Evolutionary conservation across 2,888 invertebrate genomes (phyloP), one percentile per base, ranked within the genome.

Genomic region (Eubasilissa splendida): DNA sequence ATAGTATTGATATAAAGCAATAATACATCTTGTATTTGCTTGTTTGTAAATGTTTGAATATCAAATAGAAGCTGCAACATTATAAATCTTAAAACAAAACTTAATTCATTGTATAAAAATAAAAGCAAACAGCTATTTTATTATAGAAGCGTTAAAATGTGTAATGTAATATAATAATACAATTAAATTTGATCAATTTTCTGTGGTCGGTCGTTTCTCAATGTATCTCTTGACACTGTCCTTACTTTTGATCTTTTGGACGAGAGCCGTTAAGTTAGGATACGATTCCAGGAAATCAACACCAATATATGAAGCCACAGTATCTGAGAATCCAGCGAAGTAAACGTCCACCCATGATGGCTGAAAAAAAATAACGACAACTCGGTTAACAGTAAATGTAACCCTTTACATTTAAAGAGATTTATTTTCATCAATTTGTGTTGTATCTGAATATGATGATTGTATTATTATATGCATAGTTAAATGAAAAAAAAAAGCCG

Each of bases 301-400:
- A 66, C 85, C 85, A 84, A 85, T 84, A 80, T 85, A 84, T 63
- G 85, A 84, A 53, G 85, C 84, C 50, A 87, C 84, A 0, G 87
- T 85, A 79, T 90, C 90, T 0, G 88, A 85, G 53, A 89, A 86
- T 0, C 88, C 89, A 3, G 88, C 86, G 0, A 90, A 85, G 33
- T 89, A 82, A 80, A 90, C 89, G 82, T 90, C 90, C 4, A 87
- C 89, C 90, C 90, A 90, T 66, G 87, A 86, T 53, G 89, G 80
- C 90, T 90, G 86, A 50, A 80, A 82, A 9, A 76, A 77, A 77
- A 56, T 11, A 56, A 56, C 1, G 56, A 11, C 12, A 11, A 9
- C 56, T 11, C 2, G 12, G 56, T 56, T 56, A 9, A 11, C 10
- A 56, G 9, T 12, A 56, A 56, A 56, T 2, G 12, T 56, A 9